Percentiles rank a stretch among this genome's conserved stretches.
Evolutionary conservation across 2,797 vertebrate species (phyloP).

Genomic region (Arrhamphus sclerolepis): DNA sequence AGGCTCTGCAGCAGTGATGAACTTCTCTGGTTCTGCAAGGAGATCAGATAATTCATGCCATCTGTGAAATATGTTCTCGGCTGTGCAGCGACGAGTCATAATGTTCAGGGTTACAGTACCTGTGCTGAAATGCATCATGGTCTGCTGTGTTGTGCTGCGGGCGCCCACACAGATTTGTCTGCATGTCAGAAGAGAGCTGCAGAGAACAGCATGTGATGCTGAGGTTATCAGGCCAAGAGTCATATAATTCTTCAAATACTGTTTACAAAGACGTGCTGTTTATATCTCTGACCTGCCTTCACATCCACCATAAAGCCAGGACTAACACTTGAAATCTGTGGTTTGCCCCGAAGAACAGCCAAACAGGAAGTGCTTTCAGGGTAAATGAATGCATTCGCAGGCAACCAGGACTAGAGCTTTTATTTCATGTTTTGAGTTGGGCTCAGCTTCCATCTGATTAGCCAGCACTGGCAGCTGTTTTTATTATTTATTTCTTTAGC

Average conservation of each 20-base stretch:
- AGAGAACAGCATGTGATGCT: background rate
- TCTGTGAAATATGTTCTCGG: slow-evolving; percentile 30
- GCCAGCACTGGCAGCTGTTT: too few relatives aligned
- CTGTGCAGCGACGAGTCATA: slow-evolving; percentile 15
- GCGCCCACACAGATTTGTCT: background rate
- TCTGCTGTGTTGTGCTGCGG: slow-evolving; percentile 7
- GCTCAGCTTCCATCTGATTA: too few relatives aligned
- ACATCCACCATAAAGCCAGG: background rate
- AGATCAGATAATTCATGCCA: slow-evolving; percentile 32
- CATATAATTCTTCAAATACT: slow-evolving; percentile 14
- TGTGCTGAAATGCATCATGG: slow-evolving; percentile 25
- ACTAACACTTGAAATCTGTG: background rate
- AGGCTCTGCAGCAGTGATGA: slow-evolving; percentile 39
- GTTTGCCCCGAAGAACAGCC: background rate
- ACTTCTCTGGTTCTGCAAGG: slow-evolving; percentile 8
- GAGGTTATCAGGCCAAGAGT: slow-evolving; percentile 18
- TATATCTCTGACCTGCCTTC: background rate
- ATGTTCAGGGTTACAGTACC: slow-evolving; percentile 26
- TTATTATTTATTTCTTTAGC: too few relatives aligned
- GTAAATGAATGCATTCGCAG: background rate
- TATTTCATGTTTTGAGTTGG: too few relatives aligned
- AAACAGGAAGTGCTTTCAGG: background rate
- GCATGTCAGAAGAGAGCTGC: slow-evolving; percentile 4
- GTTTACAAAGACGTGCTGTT: background rate
- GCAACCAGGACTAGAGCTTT: too few relatives aligned